Base-by-base conservation (phyloP, 2,113 vertebrate species). In the Pterophyllum scalare region DNA sequence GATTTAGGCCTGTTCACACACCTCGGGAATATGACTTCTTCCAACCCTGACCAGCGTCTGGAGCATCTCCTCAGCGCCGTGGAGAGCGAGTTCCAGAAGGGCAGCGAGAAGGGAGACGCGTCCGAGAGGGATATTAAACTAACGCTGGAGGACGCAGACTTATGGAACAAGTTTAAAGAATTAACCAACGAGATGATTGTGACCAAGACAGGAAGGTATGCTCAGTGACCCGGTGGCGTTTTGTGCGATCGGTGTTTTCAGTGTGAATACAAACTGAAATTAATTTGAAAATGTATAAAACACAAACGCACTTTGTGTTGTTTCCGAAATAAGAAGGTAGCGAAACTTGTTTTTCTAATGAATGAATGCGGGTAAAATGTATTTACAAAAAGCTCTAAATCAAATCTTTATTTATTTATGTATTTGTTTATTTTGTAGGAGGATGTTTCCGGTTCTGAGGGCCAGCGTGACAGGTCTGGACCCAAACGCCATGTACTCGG, bases 121-220 rank as follows among this genome's bases (percentile, higher is more conserved):
- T 95, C 95, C 3, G 96, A 97, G 92, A 79, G 95, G 91, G 96
- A 97, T 91, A 96, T 97, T 88, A 96, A 95, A 87, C 91, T 97
- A 56, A 91, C 83, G 0, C 95, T 97, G 79, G 96, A 97, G 13
- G 96, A 97, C 24, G 93, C 93, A 1, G 96, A 96, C 22, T 77
- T 97, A 26, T 97, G 96, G 96, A 92, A 77, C 89, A 96, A 96
- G 81, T 96, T 96, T 81, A 96, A 96, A 89, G 96, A 96, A 83
- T 87, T 96, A 5, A 96, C 96, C 59, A 96, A 96, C 88, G 96
- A 96, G 82, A 96, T 96, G 96, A 96, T 96, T 19, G 96, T 96
- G 83, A 96, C 96, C 28, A 96, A 96, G 59, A 96, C 96, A 1
- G 96, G 96, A 38, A 94, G 96, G 96, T 96, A 88, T 22, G 89